Conservation (phyloP, 1,140 invertebrate species). For the Megathymus violae region DNA sequence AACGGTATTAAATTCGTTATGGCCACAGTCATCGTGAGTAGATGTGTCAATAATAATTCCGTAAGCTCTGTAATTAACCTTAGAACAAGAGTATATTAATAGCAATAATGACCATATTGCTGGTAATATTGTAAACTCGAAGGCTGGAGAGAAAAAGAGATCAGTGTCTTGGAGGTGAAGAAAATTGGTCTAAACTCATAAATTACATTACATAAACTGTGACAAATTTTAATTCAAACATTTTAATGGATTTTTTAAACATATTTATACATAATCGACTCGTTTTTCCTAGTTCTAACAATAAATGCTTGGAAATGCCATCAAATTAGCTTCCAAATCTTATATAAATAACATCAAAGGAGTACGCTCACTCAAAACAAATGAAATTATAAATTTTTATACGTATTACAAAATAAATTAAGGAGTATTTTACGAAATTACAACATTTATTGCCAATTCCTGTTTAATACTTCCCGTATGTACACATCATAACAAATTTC, state of each 20-base stretch:
- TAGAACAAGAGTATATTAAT: too few species aligned
- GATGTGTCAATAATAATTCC: too few species aligned
- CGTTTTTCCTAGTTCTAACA: slow-evolving; percentile 1
- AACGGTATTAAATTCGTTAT: too few species aligned
- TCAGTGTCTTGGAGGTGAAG: too few species aligned
- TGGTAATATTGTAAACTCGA: too few species aligned
- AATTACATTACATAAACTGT: neutral
- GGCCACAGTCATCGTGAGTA: too few species aligned
- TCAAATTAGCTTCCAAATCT: slow-evolving; percentile 34
- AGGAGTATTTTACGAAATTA: slow-evolving; percentile 3
- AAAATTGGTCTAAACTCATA: too few species aligned
- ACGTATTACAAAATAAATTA: neutral
- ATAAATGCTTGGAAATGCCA: slow-evolving; percentile 32
- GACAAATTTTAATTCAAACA: neutral
- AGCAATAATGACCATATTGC: too few species aligned
- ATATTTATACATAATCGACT: slow-evolving; percentile 7
- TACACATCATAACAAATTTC: too few species aligned
- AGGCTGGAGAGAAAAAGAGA: too few species aligned
- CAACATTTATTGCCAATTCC: neutral
- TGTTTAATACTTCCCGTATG: too few species aligned
- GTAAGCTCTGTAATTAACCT: too few species aligned
- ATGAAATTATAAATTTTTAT: slow-evolving; percentile 12
- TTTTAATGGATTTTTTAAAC: neutral
- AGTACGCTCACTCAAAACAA: slow-evolving; percentile 5
- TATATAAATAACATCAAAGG: slow-evolving; percentile 36